phyloP scores from a whole-genome alignment of 2,113 vertebrate species.

The Anhinga rufa region DNA sequence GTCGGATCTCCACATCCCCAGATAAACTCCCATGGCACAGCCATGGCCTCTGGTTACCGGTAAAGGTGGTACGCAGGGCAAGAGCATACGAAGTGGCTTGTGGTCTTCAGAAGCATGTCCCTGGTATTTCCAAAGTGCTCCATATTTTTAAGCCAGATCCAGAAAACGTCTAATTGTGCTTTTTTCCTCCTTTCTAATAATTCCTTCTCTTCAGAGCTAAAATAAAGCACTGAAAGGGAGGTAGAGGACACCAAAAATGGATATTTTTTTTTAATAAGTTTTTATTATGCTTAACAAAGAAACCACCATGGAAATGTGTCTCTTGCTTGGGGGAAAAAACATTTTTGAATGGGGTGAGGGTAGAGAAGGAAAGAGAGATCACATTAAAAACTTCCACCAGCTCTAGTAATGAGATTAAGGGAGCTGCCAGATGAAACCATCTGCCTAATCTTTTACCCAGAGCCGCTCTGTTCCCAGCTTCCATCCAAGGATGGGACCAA shows the following conservation, averaged over 20 bases:
- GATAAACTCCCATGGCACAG: accelerated
- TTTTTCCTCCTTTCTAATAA: neutral
- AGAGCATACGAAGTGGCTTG: accelerated
- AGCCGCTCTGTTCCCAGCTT: neutral
- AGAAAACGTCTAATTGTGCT: neutral
- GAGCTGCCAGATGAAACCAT: constrained; percentile 65
- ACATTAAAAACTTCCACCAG: constrained; percentile 41
- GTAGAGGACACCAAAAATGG: neutral
- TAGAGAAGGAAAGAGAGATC: constrained; percentile 6
- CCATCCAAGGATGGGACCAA: neutral
- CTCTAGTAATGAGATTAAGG: constrained; percentile 61
- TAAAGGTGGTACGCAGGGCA: neutral
- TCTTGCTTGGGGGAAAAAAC: neutral
- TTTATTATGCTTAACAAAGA: neutral
- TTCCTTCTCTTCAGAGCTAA: neutral
- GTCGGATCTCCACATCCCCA: neutral
- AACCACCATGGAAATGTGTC: neutral
- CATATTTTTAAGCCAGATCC: neutral
- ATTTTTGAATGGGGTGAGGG: neutral
- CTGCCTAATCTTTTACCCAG: constrained; percentile 52
- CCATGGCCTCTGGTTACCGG: neutral
- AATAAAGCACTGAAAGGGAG: neutral
- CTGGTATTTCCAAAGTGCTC: neutral
- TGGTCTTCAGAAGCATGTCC: neutral
- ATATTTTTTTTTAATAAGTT: neutral